A percentile compares a stretch with the other conserved stretches of the same genome.
Conservation (phyloP, 2,797 vertebrate genomes). For the Microctenopoma lineatum region DNA sequence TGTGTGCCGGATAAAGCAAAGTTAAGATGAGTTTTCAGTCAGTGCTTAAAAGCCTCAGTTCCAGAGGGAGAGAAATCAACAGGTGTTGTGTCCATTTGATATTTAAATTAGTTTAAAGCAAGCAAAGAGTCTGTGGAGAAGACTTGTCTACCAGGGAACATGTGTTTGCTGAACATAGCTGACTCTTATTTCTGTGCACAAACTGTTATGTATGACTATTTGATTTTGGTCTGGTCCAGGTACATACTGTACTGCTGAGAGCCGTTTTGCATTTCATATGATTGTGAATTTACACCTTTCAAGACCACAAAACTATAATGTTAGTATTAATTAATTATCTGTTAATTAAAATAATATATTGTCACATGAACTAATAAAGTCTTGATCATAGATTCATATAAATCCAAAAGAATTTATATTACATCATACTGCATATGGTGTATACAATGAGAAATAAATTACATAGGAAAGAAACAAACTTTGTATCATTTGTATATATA, state of each 20-base stretch:
- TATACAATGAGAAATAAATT: constrained; percentile 1
- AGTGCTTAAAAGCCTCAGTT: not conserved
- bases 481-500: not conserved
- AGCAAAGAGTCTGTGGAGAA: not conserved
- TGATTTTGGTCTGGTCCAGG: constrained; percentile 3
- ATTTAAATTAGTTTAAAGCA: not conserved
- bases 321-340: not conserved
- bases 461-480: not conserved
- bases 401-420: not conserved
- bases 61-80: not conserved
- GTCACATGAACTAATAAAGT: not conserved
- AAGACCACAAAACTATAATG: not conserved
- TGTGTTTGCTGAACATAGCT: not conserved
- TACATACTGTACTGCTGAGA: not conserved
- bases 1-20: not conserved
- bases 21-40: not conserved
- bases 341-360: not conserved
- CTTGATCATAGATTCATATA: not conserved
- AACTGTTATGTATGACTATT: constrained; percentile 15
- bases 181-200: constrained; percentile 1
- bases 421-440: not conserved
- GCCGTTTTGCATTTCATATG: not conserved
- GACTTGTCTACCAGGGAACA: not conserved
- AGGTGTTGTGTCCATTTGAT: not conserved
- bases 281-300: not conserved